Percentiles rank a stretch among this genome's conserved stretches.
phyloP scores from a whole-genome alignment of 2,113 vertebrate genomes.

The Bubo bubo region DNA sequence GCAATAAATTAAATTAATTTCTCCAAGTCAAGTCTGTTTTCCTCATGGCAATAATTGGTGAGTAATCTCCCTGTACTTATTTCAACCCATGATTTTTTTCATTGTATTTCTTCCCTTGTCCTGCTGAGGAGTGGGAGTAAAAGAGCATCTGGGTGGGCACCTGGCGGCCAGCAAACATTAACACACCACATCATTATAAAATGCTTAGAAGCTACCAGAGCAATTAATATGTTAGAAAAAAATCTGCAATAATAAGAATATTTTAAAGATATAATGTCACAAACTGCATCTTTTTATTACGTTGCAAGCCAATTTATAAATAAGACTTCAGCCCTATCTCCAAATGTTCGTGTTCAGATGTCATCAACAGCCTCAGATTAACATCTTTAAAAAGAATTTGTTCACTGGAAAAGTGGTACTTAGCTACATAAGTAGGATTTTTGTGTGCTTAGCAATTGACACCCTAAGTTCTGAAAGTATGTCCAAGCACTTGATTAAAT shows the following conservation, averaged over 20 bases:
- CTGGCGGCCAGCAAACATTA: not conserved
- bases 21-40: not conserved
- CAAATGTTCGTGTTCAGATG: not conserved
- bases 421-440: not conserved
- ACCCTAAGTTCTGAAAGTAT: not conserved
- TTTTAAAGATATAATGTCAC: not conserved
- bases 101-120: not conserved
- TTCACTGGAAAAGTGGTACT: not conserved
- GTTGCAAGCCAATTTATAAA: not conserved
- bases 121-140: not conserved
- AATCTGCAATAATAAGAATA: not conserved
- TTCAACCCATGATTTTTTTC: not conserved
- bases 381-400: not conserved
- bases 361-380: not conserved
- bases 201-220: not conserved
- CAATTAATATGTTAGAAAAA: not conserved
- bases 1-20: not conserved
- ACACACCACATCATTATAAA: not conserved
- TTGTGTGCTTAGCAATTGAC: not conserved
- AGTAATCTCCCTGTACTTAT: not conserved
- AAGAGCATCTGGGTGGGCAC: not conserved
- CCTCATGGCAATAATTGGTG: fast-evolving
- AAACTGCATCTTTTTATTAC: not conserved
- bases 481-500: not conserved
- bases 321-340: not conserved